These are phyloP conservation scores for Galemys pyrenaicus DNA, from an alignment of 2,113 vertebrate genomes.

Conservation along the genomic window DNA sequence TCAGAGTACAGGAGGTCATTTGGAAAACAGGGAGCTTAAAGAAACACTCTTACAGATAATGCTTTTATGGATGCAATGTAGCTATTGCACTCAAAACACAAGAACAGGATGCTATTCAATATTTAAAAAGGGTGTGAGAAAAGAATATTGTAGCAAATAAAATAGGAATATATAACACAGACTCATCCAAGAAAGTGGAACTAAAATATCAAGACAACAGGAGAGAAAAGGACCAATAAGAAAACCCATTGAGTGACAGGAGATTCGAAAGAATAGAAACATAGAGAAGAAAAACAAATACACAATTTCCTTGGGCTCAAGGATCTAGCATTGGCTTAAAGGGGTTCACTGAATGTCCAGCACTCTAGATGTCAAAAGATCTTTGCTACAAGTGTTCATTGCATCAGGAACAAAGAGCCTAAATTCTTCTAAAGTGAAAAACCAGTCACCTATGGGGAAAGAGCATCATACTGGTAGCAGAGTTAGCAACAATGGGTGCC, in stretches of 20 bases:
- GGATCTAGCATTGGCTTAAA: neutral
- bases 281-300: neutral
- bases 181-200: neutral
- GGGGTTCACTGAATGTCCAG: neutral
- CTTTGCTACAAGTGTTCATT: neutral
- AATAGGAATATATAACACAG: constrained; percentile 9
- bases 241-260: neutral
- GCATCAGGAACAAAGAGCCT: neutral
- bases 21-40: neutral
- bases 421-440: neutral
- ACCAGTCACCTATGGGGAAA: neutral
- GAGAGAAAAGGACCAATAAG: neutral
- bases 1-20: neutral
- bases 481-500: neutral
- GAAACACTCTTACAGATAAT: neutral
- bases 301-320: neutral
- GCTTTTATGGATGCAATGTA: neutral
- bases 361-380: neutral
- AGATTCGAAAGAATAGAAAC: neutral
- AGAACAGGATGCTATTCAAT: neutral
- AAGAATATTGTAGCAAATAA: neutral
- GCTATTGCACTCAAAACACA: neutral
- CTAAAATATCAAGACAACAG: neutral
- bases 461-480: neutral
- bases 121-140: neutral